Evolutionary conservation across 2,113 vertebrate species (phyloP).

Genomic region (Istiophorus platypterus): DNA sequence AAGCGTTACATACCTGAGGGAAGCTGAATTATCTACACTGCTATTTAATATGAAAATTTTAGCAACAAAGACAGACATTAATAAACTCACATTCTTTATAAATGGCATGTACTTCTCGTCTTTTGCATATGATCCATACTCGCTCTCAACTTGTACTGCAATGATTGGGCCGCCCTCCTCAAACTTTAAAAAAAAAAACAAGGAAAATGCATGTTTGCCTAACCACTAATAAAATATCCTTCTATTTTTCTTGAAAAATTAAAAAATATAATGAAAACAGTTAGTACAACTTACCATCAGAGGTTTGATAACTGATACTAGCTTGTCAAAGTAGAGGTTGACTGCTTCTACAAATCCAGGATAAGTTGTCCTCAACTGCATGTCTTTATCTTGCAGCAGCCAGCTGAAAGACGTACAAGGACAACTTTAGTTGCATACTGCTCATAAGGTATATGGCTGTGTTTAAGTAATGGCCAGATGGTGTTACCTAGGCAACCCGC

Average conservation of each 20-base stretch:
- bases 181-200: slow-evolving; percentile 54
- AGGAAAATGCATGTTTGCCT: neutral
- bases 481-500: slow-evolving; percentile 91
- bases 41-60: neutral
- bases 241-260: neutral
- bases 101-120: slow-evolving; percentile 90
- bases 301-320: slow-evolving; percentile 85
- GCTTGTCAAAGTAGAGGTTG: slow-evolving; percentile 87
- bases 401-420: slow-evolving; percentile 81
- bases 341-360: slow-evolving; percentile 88
- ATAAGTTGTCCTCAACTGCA: slow-evolving; percentile 91
- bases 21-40: neutral
- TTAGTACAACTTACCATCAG: slow-evolving; percentile 85
- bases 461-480: slow-evolving; percentile 5
- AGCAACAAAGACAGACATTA: neutral
- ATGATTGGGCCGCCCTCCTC: slow-evolving; percentile 90
- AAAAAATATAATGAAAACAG: neutral
- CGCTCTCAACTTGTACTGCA: slow-evolving; percentile 94
- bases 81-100: slow-evolving; percentile 85
- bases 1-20: neutral
- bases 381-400: slow-evolving; percentile 89
- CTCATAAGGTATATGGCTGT: neutral
- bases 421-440: neutral
- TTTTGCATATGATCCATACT: slow-evolving; percentile 93
- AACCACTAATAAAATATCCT: neutral